Percentiles rank a stretch among this genome's conserved stretches.
Conservation (phyloP, 2,888 invertebrate species). For the Gastracanthus pulcherrimus region DNA sequence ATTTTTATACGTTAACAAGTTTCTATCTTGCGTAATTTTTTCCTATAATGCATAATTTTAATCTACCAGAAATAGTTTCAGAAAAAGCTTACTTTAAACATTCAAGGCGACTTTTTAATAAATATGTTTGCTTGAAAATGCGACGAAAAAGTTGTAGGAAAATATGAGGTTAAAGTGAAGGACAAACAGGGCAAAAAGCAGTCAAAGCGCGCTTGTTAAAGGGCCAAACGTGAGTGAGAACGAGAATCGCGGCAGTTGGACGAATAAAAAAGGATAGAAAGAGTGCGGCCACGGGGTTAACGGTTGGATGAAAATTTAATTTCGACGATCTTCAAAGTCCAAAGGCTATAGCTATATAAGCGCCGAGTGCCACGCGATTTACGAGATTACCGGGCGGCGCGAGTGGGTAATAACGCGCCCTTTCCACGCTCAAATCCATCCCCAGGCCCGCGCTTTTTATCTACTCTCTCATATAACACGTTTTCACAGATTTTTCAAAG, state of each 20-base stretch:
- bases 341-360: neutral
- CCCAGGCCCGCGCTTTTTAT: constrained; percentile 40
- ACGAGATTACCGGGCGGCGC: constrained; percentile 54
- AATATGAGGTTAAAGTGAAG: neutral
- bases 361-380: constrained; percentile 54
- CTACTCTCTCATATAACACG: constrained; percentile 5
- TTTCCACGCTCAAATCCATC: constrained; percentile 41
- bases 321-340: constrained; percentile 60
- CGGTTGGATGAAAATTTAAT: constrained; percentile 67
- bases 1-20: too few relatives aligned
- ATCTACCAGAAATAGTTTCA: too few relatives aligned
- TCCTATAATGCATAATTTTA: too few relatives aligned
- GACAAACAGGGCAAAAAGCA: neutral
- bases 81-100: too few relatives aligned
- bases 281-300: constrained; percentile 29
- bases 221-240: neutral
- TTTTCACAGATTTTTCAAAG: constrained; percentile 28
- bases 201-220: neutral
- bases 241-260: neutral
- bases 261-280: neutral
- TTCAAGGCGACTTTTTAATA: constrained; percentile 17
- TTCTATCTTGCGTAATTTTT: too few relatives aligned
- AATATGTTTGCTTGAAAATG: constrained; percentile 24
- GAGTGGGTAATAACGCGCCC: constrained; percentile 56
- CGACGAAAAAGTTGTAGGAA: neutral